A percentile compares a stretch with the other conserved stretches of the same genome.
phyloP scores from a whole-genome alignment of 1,140 invertebrate genomes.

The Caenorhabditis brenneri region DNA sequence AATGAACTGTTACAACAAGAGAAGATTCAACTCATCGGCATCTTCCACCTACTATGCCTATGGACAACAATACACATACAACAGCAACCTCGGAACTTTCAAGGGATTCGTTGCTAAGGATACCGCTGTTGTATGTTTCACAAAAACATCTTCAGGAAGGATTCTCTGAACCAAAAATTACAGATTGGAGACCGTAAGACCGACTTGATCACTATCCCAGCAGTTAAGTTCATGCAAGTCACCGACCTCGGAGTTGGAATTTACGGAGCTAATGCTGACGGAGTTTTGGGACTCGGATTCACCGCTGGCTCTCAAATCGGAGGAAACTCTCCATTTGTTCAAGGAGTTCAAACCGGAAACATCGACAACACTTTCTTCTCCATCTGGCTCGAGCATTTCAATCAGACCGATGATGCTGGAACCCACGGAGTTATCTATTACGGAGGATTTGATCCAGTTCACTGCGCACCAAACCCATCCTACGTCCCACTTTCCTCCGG shows the following conservation, averaged over 20 bases:
- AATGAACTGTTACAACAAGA: not conserved
- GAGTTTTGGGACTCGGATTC: constrained; percentile 20
- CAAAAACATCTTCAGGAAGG: not conserved
- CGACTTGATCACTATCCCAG: constrained; percentile 41
- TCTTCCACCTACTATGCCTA: constrained; percentile 36
- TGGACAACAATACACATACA: not conserved
- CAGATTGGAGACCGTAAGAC: constrained; percentile 3
- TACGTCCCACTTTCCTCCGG: not conserved
- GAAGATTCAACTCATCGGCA: not conserved
- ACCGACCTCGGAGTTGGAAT: not conserved
- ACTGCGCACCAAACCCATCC: constrained; percentile 19
- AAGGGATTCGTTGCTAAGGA: constrained; percentile 5
- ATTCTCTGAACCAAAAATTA: not conserved
- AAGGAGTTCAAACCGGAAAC: not conserved
- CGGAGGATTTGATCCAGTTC: constrained; percentile 22
- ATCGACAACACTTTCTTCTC: not conserved
- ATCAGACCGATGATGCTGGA: constrained; percentile 19
- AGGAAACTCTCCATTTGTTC: constrained; percentile 32
- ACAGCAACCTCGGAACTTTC: constrained; percentile 1
- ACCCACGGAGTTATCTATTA: constrained; percentile 34
- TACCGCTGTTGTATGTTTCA: not conserved
- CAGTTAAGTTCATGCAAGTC: constrained; percentile 4
- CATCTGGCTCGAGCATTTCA: constrained; percentile 31
- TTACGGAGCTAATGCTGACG: not conserved
- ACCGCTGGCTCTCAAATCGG: not conserved